These are phyloP conservation scores for Heliconius ismenius DNA, from an alignment of 2,888 invertebrate species.

Conservation along the genomic window DNA sequence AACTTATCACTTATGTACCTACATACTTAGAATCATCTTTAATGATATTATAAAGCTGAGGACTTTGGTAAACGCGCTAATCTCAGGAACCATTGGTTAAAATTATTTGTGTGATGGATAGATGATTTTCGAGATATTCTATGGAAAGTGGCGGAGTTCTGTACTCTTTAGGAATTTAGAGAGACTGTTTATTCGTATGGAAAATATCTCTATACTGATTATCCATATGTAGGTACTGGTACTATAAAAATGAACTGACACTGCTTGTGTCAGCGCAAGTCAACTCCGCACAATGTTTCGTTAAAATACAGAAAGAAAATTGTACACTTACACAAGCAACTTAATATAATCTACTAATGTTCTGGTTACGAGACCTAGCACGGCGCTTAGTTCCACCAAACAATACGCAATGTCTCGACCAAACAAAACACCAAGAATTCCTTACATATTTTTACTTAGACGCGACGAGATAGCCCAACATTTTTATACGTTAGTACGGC, in stretches of 20 bases:
- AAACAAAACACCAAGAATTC: conserved; percentile 1
- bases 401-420: neutral
- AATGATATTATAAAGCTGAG: neutral
- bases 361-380: neutral
- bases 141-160: neutral
- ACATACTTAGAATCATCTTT: neutral
- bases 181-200: no score
- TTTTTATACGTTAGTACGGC: neutral
- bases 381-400: neutral
- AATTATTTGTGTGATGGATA: neutral
- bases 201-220: no score
- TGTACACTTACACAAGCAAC: no score
- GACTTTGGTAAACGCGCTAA: no score
- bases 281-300: no score
- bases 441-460: neutral
- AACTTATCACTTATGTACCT: no score
- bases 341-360: no score
- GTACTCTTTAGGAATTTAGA: neutral
- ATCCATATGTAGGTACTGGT: no score
- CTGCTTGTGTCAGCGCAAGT: no score
- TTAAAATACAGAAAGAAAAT: no score
- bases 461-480: conserved; percentile 5
- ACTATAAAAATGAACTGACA: no score
- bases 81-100: no score
- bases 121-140: neutral